Percentiles rank a stretch among this genome's conserved stretches.
Evolutionary conservation across 30 jellyfish, hydroid and myxozoan genomes (phyloP).

Genomic region (Turritopsis dohrnii): DNA sequence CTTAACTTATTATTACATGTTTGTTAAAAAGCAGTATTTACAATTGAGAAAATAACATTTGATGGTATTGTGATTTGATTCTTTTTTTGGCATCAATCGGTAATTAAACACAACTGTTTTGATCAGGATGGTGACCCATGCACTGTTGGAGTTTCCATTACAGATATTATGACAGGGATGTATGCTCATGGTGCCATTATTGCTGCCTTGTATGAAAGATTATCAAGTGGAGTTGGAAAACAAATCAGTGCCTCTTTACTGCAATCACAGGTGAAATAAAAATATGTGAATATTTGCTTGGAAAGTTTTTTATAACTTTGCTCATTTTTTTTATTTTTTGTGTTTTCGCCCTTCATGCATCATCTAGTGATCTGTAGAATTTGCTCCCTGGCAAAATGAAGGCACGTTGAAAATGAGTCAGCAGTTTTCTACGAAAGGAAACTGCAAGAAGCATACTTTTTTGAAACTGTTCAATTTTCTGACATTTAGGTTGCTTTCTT

Average conservation of each 20-base stretch:
- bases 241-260: background rate
- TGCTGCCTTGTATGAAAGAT: constrained; percentile 86
- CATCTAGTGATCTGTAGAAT: background rate
- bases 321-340: background rate
- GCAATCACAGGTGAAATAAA: constrained; percentile 7
- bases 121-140: constrained; percentile 95
- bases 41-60: no score
- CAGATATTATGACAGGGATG: constrained; percentile 94
- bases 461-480: background rate
- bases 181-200: constrained; percentile 95
- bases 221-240: constrained; percentile 11
- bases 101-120: no score
- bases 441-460: no score
- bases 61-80: background rate
- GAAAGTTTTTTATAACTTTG: background rate
- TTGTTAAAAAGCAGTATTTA: no score
- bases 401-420: no score
- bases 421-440: no score
- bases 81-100: background rate
- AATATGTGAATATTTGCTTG: background rate
- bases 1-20: background rate
- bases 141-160: constrained; percentile 89
- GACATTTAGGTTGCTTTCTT: constrained; percentile 62
- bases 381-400: background rate
- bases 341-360: background rate